Evolutionary conservation across 2,113 vertebrate genomes (phyloP).

Genomic region (Capreolus pygargus): DNA sequence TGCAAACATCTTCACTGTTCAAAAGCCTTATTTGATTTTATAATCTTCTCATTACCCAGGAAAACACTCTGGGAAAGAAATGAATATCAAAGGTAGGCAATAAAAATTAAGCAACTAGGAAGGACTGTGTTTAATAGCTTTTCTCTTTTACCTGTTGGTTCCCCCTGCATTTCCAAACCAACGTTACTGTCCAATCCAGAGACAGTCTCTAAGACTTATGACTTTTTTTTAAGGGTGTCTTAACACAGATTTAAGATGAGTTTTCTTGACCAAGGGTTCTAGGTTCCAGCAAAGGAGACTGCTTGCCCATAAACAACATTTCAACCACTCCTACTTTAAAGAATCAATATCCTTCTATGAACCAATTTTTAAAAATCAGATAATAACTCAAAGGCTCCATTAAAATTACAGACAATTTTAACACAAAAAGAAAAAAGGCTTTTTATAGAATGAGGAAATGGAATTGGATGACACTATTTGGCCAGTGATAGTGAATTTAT

Average conservation of each 20-base stretch:
- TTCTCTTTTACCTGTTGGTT: background rate
- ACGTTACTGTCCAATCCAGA: background rate
- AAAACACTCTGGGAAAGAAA: constrained; percentile 50
- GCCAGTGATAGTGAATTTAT: constrained; percentile 15
- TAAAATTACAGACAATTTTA: constrained; percentile 44
- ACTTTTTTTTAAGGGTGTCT: background rate
- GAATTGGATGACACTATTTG: constrained; percentile 31
- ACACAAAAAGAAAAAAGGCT: constrained; percentile 44
- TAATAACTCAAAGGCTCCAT: constrained; percentile 49
- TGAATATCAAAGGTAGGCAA: background rate
- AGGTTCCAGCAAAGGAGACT: background rate
- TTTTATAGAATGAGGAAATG: constrained; percentile 11
- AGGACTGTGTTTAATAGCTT: background rate
- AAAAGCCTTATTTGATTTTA: constrained; percentile 53
- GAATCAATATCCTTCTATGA: constrained; percentile 62
- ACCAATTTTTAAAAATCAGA: constrained; percentile 59
- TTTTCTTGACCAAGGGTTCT: background rate
- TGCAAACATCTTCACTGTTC: constrained; percentile 22
- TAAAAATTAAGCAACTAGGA: constrained; percentile 37
- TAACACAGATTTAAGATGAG: background rate
- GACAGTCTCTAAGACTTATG: background rate
- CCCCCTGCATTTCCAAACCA: background rate
- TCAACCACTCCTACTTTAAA: constrained; percentile 47
- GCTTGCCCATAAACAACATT: constrained; percentile 35
- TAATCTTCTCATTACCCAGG: constrained; percentile 36